phyloP scores from a whole-genome alignment of 2,113 vertebrate species.

The Pteruthius melanotis region DNA sequence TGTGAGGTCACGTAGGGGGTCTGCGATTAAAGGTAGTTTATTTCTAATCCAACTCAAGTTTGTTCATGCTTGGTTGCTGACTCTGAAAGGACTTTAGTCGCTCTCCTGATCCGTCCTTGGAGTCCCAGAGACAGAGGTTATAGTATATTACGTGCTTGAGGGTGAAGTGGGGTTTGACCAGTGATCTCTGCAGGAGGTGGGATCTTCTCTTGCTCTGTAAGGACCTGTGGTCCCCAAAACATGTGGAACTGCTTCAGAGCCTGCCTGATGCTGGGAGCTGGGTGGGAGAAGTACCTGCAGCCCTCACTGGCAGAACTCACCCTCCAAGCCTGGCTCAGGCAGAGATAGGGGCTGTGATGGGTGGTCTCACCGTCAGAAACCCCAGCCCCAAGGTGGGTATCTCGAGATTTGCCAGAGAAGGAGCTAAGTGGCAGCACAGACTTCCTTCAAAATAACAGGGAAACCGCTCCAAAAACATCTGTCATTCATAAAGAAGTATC shows the following conservation, averaged over 20 bases:
- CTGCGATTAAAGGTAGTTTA: not conserved
- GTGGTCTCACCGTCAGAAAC: not conserved
- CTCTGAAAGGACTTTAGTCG: not conserved
- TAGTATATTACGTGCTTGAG: fast-evolving
- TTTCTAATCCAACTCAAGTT: not conserved
- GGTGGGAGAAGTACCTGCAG: not conserved
- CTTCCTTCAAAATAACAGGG: not conserved
- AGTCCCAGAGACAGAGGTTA: not conserved
- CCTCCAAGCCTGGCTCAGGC: not conserved
- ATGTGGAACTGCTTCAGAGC: not conserved
- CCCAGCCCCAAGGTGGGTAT: not conserved
- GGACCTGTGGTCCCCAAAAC: not conserved
- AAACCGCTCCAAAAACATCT: not conserved
- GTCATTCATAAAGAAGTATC: not conserved
- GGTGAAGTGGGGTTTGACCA: not conserved
- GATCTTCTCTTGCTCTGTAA: not conserved
- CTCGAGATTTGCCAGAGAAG: not conserved
- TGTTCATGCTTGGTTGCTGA: not conserved
- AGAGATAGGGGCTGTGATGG: not conserved
- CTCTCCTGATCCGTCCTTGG: not conserved
- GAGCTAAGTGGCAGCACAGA: not conserved
- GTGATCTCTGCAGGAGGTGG: not conserved
- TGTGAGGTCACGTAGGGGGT: fast-evolving
- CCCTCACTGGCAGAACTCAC: not conserved
- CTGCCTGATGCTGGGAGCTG: not conserved